These are phyloP conservation scores for Acropora yongei DNA, from an alignment of 64 coral and sea anemone species.

Conservation along the genomic window DNA sequence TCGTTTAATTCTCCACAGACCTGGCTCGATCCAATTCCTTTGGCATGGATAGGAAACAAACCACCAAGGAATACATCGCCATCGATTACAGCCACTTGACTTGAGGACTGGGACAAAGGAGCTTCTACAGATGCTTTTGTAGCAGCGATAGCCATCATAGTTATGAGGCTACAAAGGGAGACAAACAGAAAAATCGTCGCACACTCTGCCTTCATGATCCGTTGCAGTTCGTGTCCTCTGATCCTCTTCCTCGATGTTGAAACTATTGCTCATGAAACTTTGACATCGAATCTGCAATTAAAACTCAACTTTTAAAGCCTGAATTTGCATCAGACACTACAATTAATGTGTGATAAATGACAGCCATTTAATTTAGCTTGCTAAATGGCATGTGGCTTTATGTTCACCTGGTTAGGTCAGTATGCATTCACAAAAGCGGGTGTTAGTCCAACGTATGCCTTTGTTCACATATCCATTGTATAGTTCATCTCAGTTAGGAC, in stretches of 20 bases:
- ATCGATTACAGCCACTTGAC: not conserved
- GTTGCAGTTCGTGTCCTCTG: not conserved
- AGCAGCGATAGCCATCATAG: not conserved
- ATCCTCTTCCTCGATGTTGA: not conserved
- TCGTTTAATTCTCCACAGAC: conserved; percentile 72
- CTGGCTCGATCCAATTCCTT: not conserved
- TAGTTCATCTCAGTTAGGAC: too few species aligned
- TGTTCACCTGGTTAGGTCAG: not conserved
- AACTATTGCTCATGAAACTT: not conserved
- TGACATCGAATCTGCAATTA: conserved; percentile 3
- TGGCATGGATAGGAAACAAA: conserved; percentile 65
- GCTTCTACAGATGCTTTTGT: not conserved
- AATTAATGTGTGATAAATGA: not conserved
- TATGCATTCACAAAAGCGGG: not conserved
- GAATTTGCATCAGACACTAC: conserved; percentile 2
- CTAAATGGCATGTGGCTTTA: not conserved
- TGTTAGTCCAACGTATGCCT: too few species aligned
- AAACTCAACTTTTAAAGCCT: not conserved
- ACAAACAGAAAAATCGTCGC: not conserved
- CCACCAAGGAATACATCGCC: conserved; percentile 81
- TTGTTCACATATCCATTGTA: too few species aligned
- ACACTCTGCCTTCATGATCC: not conserved
- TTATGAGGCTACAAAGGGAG: not conserved
- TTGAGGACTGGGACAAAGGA: not conserved
- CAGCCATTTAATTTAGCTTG: not conserved